A percentile compares a stretch with the other conserved stretches of the same genome.
Conservation (phyloP, 2,113 vertebrate species). For the Neodon shergylaensis region DNA sequence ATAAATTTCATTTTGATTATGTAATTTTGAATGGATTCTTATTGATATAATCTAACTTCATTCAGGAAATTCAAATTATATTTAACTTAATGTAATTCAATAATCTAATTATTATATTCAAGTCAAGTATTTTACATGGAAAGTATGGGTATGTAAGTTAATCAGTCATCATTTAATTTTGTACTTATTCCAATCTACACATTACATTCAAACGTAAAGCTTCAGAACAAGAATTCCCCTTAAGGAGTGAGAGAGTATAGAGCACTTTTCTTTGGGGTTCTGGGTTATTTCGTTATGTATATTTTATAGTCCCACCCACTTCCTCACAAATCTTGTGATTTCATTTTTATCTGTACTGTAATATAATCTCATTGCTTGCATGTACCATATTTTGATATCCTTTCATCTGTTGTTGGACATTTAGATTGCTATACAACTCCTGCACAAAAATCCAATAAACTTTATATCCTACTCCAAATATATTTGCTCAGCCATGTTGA, state of each 20-base stretch:
- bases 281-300: too few species aligned
- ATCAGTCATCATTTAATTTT: not conserved
- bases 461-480: not conserved
- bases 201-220: not conserved
- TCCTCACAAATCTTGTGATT: not conserved
- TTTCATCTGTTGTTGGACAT: not conserved
- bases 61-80: not conserved
- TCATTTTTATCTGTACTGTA: not conserved
- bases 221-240: not conserved
- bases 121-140: not conserved
- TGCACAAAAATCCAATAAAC: not conserved
- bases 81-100: not conserved
- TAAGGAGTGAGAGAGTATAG: not conserved
- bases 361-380: not conserved
- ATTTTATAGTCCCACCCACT: too few species aligned
- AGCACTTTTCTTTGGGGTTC: not conserved
- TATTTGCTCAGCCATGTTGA: not conserved
- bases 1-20: constrained; percentile 5
- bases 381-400: not conserved
- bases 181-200: not conserved
- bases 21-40: not conserved
- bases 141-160: not conserved
- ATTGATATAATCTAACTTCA: not conserved
- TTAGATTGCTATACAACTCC: not conserved
- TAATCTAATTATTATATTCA: not conserved